phyloP scores from a whole-genome alignment of 2,888 invertebrate species.

The Drosophila yooni region DNA sequence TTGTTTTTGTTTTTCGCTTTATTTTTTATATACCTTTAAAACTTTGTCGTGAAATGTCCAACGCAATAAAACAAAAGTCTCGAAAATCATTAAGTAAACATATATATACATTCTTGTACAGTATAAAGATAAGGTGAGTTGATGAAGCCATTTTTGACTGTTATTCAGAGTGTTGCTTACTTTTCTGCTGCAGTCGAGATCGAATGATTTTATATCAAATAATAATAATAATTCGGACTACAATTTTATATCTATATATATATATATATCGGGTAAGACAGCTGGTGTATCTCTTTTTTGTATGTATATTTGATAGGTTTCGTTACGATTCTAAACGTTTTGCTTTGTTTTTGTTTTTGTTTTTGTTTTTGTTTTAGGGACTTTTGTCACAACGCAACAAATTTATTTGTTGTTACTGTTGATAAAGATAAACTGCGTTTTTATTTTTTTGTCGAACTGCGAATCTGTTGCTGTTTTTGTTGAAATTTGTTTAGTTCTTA shows the following conservation, averaged over 20 bases:
- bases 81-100: not conserved
- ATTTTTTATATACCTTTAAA: not conserved
- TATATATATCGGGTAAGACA: not conserved
- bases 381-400: conserved; percentile 31
- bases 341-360: not conserved
- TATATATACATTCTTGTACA: not conserved
- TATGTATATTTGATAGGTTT: not conserved
- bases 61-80: not conserved
- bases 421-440: conserved; percentile 55
- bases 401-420: conserved; percentile 31
- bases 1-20: conserved; percentile 19
- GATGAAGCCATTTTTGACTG: not conserved
- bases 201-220: not conserved
- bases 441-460: conserved; percentile 26
- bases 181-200: not conserved
- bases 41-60: not conserved
- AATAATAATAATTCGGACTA: not conserved
- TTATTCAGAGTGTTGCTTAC: not conserved
- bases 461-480: conserved; percentile 38
- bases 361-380: conserved; percentile 1
- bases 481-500: conserved; percentile 32
- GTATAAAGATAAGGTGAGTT: not conserved
- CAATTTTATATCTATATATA: not conserved
- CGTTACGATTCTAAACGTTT: not conserved
- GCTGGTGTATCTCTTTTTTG: not conserved